Evolutionary conservation across 2,888 invertebrate genomes (phyloP).

Genomic region (Leptogaster cylindrica): DNA sequence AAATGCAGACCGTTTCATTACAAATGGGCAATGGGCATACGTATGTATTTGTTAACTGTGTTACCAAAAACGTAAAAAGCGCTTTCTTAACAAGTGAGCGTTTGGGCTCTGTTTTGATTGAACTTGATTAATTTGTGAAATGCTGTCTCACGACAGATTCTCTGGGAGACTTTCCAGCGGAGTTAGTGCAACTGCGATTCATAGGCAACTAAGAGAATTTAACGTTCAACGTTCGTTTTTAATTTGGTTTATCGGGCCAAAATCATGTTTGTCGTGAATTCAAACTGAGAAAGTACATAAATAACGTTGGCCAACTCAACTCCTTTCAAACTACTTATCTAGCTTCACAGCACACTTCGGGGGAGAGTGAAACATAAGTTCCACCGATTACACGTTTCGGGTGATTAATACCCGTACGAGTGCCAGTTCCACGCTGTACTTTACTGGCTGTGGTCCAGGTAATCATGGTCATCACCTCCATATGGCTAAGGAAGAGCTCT

Average conservation of each 20-base stretch:
- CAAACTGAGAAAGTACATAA: slow-evolving; percentile 41
- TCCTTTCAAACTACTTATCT: slow-evolving; percentile 16
- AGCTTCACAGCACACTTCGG: slow-evolving; percentile 27
- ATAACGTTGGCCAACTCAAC: slow-evolving; percentile 27
- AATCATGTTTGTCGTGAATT: slow-evolving; percentile 47
- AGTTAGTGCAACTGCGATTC: no score
- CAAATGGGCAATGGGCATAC: no score
- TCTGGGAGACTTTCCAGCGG: no score
- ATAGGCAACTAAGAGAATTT: slow-evolving; percentile 36
- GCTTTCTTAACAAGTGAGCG: no score
- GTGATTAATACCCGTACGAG: slow-evolving; percentile 22
- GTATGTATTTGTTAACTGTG: no score
- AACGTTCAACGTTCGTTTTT: slow-evolving; percentile 36
- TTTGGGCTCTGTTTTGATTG: no score
- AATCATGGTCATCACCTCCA: not conserved
- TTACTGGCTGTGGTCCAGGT: not conserved
- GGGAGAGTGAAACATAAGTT: slow-evolving; percentile 29
- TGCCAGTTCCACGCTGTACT: not conserved
- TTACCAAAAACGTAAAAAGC: no score
- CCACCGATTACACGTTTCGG: slow-evolving; percentile 36
- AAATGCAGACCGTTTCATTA: no score
- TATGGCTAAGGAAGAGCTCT: slow-evolving; percentile 11
- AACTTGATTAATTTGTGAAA: no score
- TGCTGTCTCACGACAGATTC: no score
- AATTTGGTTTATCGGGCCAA: slow-evolving; percentile 47